Conservation (phyloP, 2,888 invertebrate genomes). For the Phytoseiulus persimilis region DNA sequence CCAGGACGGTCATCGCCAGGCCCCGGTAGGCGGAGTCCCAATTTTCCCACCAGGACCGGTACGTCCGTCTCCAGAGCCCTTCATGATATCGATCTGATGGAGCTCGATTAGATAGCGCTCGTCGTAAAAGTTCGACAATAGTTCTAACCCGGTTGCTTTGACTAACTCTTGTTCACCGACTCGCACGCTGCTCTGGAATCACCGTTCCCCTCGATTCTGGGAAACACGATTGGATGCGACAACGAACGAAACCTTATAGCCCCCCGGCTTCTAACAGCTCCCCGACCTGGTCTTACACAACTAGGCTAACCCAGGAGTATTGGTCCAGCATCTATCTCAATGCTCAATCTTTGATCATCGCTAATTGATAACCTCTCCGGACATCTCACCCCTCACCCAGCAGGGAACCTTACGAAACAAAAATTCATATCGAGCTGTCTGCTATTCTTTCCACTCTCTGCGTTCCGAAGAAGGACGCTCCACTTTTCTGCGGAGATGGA, state of each 20-base stretch:
- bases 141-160: not conserved
- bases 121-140: slow-evolving; percentile 13
- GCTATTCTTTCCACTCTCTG: not conserved
- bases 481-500: not conserved
- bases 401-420: not conserved
- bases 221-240: not conserved
- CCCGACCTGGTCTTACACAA: slow-evolving; percentile 39
- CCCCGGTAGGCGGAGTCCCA: slow-evolving; percentile 53
- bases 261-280: slow-evolving; percentile 38
- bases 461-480: not conserved
- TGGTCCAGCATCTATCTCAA: slow-evolving; percentile 5
- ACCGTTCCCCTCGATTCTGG: not conserved
- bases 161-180: not conserved
- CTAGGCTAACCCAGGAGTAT: slow-evolving; percentile 35
- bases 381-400: not conserved
- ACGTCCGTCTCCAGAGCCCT: slow-evolving; percentile 44
- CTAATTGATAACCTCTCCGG: not conserved
- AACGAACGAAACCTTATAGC: not conserved
- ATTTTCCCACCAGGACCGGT: slow-evolving; percentile 54
- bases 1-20: slow-evolving; percentile 49
- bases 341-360: not conserved
- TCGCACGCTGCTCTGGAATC: slow-evolving; percentile 34
- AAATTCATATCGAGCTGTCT: not conserved
- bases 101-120: no score
- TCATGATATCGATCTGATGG: no score